A percentile compares a stretch with the other conserved stretches of the same genome.
These are phyloP conservation scores for Aphelenchoides besseyi DNA, from an alignment of 1,140 invertebrate species.

Conservation along the genomic window DNA sequence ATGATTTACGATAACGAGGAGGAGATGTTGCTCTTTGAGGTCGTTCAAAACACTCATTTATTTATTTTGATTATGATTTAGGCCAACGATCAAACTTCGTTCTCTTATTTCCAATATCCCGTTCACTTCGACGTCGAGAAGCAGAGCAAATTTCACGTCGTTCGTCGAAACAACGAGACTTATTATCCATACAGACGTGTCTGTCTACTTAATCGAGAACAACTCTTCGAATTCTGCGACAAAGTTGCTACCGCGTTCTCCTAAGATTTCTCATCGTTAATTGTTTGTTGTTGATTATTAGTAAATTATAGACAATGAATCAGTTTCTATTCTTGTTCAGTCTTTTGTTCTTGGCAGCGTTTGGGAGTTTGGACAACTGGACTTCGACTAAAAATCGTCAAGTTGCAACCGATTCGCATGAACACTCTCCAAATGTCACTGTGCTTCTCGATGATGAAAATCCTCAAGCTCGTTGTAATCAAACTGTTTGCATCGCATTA, in stretches of 20 bases:
- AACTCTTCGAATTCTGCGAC: conserved; percentile 33
- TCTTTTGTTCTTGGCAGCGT: not conserved
- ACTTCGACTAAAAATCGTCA: not conserved
- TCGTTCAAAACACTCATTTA: not conserved
- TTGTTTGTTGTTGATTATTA: not conserved
- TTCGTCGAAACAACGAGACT: conserved; percentile 28
- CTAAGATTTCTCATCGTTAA: conserved; percentile 5
- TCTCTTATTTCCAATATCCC: conserved; percentile 43
- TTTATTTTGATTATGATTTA: not conserved
- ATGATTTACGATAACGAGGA: conserved; percentile 44
- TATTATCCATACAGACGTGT: conserved; percentile 42
- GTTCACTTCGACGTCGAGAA: conserved; percentile 46
- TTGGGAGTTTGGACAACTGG: not conserved
- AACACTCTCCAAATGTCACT: not conserved
- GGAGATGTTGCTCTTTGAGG: conserved; percentile 43
- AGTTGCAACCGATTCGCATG: not conserved
- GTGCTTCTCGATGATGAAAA: not conserved
- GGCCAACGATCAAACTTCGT: not conserved
- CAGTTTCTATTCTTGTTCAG: not conserved
- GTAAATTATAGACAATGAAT: not conserved
- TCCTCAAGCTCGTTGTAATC: conserved; percentile 2
- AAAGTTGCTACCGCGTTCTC: not conserved
- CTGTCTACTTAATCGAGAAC: conserved; percentile 39
- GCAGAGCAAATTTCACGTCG: conserved; percentile 41
- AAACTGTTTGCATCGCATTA: too few relatives aligned